Conservation (phyloP, 1,140 invertebrate genomes). For the Drosophila kepulauana region DNA sequence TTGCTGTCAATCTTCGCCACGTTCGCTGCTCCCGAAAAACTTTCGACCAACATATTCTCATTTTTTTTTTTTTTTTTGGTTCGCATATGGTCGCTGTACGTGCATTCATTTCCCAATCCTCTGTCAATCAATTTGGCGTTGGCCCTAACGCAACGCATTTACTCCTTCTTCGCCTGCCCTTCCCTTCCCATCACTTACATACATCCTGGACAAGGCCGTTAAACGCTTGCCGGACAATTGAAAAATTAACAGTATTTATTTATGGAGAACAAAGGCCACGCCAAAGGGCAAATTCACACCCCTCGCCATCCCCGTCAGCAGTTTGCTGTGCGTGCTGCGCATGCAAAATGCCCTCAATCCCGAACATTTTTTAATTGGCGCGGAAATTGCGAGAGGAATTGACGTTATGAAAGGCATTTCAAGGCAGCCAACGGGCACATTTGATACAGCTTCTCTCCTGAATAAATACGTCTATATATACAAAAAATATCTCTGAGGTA, state of each 20-base stretch:
- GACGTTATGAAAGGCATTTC: slow-evolving; percentile 70
- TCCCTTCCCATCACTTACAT: too few species aligned
- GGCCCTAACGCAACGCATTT: slow-evolving; percentile 24
- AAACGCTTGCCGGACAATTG: slow-evolving; percentile 72
- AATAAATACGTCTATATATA: not conserved
- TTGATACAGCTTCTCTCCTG: slow-evolving; percentile 8
- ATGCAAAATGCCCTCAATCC: slow-evolving; percentile 62
- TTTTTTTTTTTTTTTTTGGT: slow-evolving; percentile 6
- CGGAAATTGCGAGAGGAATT: slow-evolving; percentile 78
- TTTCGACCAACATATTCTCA: not conserved
- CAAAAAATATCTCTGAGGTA: slow-evolving; percentile 41
- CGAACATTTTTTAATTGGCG: slow-evolving; percentile 76
- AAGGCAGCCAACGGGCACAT: slow-evolving; percentile 23
- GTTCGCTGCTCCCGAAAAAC: slow-evolving; percentile 32
- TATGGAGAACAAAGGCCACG: slow-evolving; percentile 66
- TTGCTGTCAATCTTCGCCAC: slow-evolving; percentile 73
- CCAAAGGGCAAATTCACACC: not conserved
- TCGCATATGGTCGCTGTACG: slow-evolving; percentile 37
- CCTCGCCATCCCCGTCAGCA: not conserved
- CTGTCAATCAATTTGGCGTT: slow-evolving; percentile 50
- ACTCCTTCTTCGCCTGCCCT: not conserved
- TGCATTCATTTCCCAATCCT: slow-evolving; percentile 44
- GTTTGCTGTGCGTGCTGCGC: slow-evolving; percentile 60
- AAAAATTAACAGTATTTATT: slow-evolving; percentile 84
- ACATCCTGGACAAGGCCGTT: slow-evolving; percentile 42